A percentile compares a stretch with the other conserved stretches of the same genome.
Conservation (phyloP, 1,140 invertebrate genomes). For the Lordiphosa clarofinis region DNA sequence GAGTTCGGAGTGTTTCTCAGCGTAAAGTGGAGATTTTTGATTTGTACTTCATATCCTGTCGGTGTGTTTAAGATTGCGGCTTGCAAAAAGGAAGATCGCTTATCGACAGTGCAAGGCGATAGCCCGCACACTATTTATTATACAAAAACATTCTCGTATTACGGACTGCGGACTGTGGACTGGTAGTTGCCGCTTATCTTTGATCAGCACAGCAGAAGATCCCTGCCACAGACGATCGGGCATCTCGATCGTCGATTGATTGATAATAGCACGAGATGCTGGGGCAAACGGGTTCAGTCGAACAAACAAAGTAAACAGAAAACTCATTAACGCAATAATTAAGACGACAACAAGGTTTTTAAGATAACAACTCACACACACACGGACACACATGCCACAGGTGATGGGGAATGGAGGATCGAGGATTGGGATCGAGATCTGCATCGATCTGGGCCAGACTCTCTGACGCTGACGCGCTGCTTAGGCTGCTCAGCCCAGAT, state of each 20-base stretch:
- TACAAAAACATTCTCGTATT: constrained; percentile 58
- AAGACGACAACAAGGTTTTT: constrained; percentile 80
- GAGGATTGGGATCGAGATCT: constrained; percentile 21
- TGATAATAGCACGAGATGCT: constrained; percentile 76
- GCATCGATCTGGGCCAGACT: constrained; percentile 62
- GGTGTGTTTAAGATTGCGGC: constrained; percentile 59
- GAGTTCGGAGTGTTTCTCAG: too few relatives aligned
- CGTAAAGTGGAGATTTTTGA: constrained; percentile 1
- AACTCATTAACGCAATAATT: constrained; percentile 80
- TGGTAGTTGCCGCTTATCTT: constrained; percentile 63
- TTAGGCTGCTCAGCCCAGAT: constrained; percentile 70
- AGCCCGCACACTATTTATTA: constrained; percentile 74
- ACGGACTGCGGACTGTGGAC: constrained; percentile 4
- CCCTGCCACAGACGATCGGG: constrained; percentile 26
- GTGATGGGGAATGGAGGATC: constrained; percentile 13
- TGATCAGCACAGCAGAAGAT: constrained; percentile 40
- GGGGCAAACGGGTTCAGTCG: constrained; percentile 60
- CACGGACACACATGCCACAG: too few relatives aligned
- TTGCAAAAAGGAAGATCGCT: constrained; percentile 64
- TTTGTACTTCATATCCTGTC: constrained; percentile 55
- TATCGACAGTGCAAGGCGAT: constrained; percentile 60
- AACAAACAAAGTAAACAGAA: constrained; percentile 69
- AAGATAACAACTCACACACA: constrained; percentile 73
- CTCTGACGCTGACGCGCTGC: constrained; percentile 68
- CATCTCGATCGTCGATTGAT: constrained; percentile 62